phyloP scores from a whole-genome alignment of 2,113 vertebrate species.

The Entosphenus tridentatus region DNA sequence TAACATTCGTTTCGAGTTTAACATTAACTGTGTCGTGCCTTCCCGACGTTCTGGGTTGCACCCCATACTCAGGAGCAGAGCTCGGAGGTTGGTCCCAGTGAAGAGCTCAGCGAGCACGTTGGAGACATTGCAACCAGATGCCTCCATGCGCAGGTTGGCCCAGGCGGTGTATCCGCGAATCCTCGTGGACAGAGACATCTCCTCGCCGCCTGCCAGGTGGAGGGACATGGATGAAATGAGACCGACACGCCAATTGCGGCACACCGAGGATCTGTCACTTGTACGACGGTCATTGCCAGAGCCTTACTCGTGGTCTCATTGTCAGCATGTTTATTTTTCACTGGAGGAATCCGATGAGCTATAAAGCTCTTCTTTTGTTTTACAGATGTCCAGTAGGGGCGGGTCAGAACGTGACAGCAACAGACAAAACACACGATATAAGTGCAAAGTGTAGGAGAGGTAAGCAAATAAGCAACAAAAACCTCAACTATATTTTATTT shows the following conservation, averaged over 20 bases:
- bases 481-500: too few relatives aligned
- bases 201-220: constrained; percentile 8
- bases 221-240: constrained; percentile 7
- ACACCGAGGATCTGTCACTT: not conserved
- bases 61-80: constrained; percentile 12
- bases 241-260: constrained; percentile 16
- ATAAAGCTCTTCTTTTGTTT: not conserved
- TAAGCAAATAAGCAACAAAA: too few relatives aligned
- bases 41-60: not conserved
- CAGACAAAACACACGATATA: too few relatives aligned
- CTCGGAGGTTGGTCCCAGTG: constrained; percentile 9
- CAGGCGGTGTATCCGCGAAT: constrained; percentile 13
- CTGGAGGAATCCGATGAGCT: not conserved
- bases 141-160: constrained; percentile 11
- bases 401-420: too few relatives aligned
- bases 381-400: too few relatives aligned
- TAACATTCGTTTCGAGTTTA: too few relatives aligned
- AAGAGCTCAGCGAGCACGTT: constrained; percentile 15
- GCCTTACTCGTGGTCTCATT: not conserved
- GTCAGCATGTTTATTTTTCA: not conserved
- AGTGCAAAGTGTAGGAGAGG: too few relatives aligned
- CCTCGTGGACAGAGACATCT: constrained; percentile 12
- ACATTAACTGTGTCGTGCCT: too few relatives aligned
- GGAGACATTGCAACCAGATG: constrained; percentile 10
- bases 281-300: not conserved